Conservation (phyloP, 2,113 vertebrate genomes). For the Thomomys bottae region DNA sequence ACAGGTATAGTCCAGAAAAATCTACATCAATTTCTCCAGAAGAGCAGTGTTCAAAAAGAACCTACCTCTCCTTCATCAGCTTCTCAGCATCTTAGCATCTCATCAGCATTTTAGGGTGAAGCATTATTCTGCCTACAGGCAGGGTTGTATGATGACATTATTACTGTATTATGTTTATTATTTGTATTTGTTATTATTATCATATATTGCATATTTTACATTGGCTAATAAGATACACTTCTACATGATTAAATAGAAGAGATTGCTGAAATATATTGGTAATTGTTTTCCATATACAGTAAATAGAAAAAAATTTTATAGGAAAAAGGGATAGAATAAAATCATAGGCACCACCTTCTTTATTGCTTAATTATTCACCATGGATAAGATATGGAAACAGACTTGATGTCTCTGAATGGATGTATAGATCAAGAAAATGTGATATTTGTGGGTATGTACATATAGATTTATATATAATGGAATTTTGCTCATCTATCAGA, state of each 20-base stretch:
- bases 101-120: constrained; percentile 16
- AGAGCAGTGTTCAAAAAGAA: neutral
- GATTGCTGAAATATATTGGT: neutral
- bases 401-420: too few relatives aligned
- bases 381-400: too few relatives aligned
- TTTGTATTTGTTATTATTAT: too few relatives aligned
- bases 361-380: too few relatives aligned
- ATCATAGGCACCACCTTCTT: too few relatives aligned
- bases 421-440: too few relatives aligned
- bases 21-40: constrained; percentile 17
- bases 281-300: neutral
- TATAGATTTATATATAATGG: too few relatives aligned
- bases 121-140: neutral
- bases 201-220: neutral
- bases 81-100: too few relatives aligned
- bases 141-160: neutral
- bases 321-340: too few relatives aligned
- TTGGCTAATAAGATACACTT: neutral
- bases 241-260: neutral
- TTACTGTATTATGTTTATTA: neutral
- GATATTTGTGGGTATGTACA: too few relatives aligned
- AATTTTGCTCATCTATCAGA: too few relatives aligned
- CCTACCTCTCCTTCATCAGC: constrained; percentile 40
- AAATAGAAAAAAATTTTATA: too few relatives aligned
- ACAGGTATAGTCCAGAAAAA: constrained; percentile 68